Conservation (phyloP, 2,888 invertebrate species). For the Eucriotettix oculatus region DNA sequence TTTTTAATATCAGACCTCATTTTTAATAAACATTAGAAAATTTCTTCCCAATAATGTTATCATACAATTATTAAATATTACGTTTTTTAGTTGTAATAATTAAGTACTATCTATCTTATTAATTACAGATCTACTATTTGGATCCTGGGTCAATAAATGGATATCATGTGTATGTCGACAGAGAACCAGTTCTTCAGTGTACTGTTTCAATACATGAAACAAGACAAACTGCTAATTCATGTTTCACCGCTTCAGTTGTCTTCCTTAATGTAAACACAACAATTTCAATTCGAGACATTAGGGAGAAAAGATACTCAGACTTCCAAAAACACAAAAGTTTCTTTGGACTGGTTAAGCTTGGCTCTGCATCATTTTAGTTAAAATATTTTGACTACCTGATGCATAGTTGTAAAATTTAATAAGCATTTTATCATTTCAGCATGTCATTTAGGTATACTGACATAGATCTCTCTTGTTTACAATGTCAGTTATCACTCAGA, state of each 20-base stretch:
- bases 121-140: conserved; percentile 53
- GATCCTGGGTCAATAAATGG: conserved; percentile 61
- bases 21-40: too few species aligned
- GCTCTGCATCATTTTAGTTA: conserved; percentile 25
- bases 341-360: conserved; percentile 63
- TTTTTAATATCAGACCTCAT: too few species aligned
- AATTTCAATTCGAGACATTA: conserved; percentile 53
- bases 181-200: conserved; percentile 51
- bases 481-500: too few species aligned
- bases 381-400: too few species aligned
- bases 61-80: too few species aligned
- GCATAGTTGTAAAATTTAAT: too few species aligned
- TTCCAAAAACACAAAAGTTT: conserved; percentile 64
- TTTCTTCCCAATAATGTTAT: too few species aligned
- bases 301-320: conserved; percentile 47
- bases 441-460: too few species aligned
- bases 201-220: conserved; percentile 43
- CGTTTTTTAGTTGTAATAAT: too few species aligned
- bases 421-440: too few species aligned
- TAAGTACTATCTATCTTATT: conserved; percentile 1
- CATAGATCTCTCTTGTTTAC: too few species aligned
- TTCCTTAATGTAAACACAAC: conserved; percentile 45
- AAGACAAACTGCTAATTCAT: conserved; percentile 28
- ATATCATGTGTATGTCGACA: conserved; percentile 46
- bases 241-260: conserved; percentile 52